phyloP scores from a whole-genome alignment of 2,888 invertebrate species.

The Litoditis marina region DNA sequence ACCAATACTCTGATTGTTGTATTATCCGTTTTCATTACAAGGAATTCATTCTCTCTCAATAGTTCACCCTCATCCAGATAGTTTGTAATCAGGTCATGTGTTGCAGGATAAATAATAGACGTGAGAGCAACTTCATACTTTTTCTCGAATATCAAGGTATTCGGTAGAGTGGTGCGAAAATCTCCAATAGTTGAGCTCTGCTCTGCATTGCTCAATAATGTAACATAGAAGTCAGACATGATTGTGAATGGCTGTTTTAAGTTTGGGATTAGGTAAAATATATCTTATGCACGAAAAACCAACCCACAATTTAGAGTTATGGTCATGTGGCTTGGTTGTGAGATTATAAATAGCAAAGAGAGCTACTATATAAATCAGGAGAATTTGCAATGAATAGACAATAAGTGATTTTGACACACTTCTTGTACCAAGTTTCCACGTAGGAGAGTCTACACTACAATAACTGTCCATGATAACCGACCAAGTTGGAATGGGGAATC shows the following conservation, averaged over 20 bases:
- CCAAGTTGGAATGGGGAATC: neutral
- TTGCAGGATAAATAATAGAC: slow-evolving; percentile 12
- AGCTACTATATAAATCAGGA: slow-evolving; percentile 11
- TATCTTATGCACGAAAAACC: slow-evolving; percentile 8
- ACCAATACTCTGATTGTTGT: no score
- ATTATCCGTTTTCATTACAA: no score
- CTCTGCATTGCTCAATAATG: slow-evolving; percentile 8
- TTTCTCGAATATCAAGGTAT: neutral
- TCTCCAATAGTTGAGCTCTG: slow-evolving; percentile 6
- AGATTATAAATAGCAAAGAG: slow-evolving; percentile 11
- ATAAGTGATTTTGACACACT: slow-evolving; percentile 10
- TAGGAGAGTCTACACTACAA: no score
- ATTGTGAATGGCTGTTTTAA: neutral
- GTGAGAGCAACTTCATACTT: slow-evolving; percentile 6
- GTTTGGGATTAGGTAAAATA: slow-evolving; percentile 12
- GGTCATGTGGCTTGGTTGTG: neutral
- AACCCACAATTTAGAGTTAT: slow-evolving; percentile 2
- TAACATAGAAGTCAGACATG: slow-evolving; percentile 10
- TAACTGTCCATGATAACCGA: no score
- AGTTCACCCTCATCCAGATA: neutral
- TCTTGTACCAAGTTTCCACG: no score
- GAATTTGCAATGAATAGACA: slow-evolving; percentile 11
- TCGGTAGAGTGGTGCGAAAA: slow-evolving; percentile 6
- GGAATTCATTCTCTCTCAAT: slow-evolving; percentile 10
- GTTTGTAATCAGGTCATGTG: slow-evolving; percentile 15